A percentile compares a stretch with the other conserved stretches of the same genome.
phyloP scores from a whole-genome alignment of 2,797 vertebrate species.

The Rhodeus uyekii region DNA sequence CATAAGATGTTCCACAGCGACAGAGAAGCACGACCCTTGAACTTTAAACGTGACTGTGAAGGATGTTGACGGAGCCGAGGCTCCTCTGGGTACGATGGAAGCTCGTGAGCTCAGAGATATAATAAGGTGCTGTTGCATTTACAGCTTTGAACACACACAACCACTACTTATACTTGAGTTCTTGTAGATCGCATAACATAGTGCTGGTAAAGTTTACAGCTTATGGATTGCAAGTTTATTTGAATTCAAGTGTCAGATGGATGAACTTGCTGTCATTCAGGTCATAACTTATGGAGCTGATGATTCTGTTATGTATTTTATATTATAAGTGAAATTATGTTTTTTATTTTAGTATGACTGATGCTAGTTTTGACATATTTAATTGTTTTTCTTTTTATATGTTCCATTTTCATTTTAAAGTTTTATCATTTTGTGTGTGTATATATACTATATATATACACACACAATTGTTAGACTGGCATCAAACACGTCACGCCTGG shows the following conservation, averaged over 20 bases:
- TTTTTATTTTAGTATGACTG: too few relatives aligned
- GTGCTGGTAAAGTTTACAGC: neutral
- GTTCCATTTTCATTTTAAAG: too few relatives aligned
- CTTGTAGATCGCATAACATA: neutral
- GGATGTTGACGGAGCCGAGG: neutral
- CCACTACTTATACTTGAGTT: neutral
- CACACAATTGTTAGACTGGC: too few relatives aligned
- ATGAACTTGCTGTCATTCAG: neutral
- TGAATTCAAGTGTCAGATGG: neutral
- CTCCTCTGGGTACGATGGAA: neutral
- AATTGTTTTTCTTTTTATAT: too few relatives aligned
- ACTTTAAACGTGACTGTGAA: constrained; percentile 3
- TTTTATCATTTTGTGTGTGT: too few relatives aligned
- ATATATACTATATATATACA: too few relatives aligned
- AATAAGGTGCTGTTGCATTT: neutral
- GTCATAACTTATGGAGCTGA: neutral
- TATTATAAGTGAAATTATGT: neutral
- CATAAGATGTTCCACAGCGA: neutral
- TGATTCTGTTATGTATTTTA: neutral
- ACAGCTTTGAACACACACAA: neutral
- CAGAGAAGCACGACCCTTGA: constrained; percentile 13
- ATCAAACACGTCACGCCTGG: neutral
- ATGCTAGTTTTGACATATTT: too few relatives aligned
- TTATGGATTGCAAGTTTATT: neutral
- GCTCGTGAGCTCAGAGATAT: constrained; percentile 8